Conservation (phyloP, 2,113 vertebrate species). For the Ceratotherium simum region DNA sequence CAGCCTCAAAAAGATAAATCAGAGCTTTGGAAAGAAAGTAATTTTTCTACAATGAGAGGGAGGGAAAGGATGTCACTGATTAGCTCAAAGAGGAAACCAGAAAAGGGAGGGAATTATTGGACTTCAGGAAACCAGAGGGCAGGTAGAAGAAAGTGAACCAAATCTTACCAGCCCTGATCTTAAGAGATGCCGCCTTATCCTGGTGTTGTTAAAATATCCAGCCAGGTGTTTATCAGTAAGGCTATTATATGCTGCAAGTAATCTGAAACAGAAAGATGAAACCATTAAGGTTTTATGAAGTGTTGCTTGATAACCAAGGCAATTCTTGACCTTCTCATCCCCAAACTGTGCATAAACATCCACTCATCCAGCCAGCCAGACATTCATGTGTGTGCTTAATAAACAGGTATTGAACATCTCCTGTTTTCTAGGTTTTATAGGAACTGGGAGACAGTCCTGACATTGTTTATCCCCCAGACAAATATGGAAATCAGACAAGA, state of each 20-base stretch:
- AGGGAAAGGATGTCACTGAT: background rate
- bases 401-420: background rate
- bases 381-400: background rate
- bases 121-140: conserved; percentile 34
- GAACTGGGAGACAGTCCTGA: background rate
- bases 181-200: conserved; percentile 93
- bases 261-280: conserved; percentile 85
- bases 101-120: background rate
- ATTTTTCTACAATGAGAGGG: background rate
- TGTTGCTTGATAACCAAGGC: conserved; percentile 14
- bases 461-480: background rate
- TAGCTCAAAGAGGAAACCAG: conserved; percentile 45
- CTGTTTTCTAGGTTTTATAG: background rate
- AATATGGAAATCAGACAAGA: background rate
- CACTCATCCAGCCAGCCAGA: background rate
- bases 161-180: conserved; percentile 94
- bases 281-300: conserved; percentile 30
- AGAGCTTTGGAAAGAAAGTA: background rate
- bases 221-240: conserved; percentile 95
- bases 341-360: background rate
- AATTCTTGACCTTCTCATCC: background rate
- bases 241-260: conserved; percentile 94
- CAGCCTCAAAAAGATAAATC: conserved; percentile 36
- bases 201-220: conserved; percentile 94
- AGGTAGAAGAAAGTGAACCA: background rate